phyloP scores from a whole-genome alignment of 2,797 vertebrate genomes.

The Lates japonicus region DNA sequence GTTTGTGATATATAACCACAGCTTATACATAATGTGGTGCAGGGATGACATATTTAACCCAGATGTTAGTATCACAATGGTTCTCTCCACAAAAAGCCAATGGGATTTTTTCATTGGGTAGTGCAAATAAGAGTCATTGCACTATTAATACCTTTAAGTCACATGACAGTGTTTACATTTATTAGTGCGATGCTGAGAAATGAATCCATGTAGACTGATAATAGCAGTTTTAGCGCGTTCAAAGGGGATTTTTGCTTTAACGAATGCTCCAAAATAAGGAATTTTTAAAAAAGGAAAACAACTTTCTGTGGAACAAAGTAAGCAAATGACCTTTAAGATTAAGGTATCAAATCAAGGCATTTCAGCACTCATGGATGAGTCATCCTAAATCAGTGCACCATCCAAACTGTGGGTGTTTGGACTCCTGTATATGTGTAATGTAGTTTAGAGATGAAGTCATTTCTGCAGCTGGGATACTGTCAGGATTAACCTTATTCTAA shows the following conservation, averaged over 20 bases:
- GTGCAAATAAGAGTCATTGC: too few species aligned
- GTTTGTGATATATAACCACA: too few species aligned
- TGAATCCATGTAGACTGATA: background rate
- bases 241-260: background rate
- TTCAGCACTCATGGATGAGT: background rate
- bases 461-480: background rate
- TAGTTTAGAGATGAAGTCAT: background rate
- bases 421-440: background rate
- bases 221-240: background rate
- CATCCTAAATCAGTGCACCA: background rate
- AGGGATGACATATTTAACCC: too few species aligned
- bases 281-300: background rate
- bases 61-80: too few species aligned
- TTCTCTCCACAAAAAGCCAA: too few species aligned
- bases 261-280: background rate
- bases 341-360: too few species aligned
- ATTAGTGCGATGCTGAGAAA: background rate
- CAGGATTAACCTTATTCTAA: background rate
- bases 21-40: too few species aligned
- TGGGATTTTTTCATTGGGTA: too few species aligned
- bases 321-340: too few species aligned
- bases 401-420: background rate
- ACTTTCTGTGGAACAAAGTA: too few species aligned
- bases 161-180: too few species aligned
- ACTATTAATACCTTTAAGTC: too few species aligned